Base-by-base conservation (phyloP, 37 sponge, comb jelly and placozoan species). In the Aphrocallistes beatrix region DNA sequence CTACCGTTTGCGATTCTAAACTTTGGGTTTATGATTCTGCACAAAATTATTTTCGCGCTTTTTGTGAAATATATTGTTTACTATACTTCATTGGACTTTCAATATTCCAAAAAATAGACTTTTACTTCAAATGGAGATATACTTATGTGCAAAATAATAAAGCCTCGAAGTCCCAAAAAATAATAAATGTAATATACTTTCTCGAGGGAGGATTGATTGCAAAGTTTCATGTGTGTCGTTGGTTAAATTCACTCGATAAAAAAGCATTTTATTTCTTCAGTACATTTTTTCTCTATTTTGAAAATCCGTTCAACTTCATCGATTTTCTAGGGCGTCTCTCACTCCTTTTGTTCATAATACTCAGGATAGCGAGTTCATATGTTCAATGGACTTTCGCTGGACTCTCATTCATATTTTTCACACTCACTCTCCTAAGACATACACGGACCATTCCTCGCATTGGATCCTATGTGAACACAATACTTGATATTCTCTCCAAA, bases 341-440 rank as follows among this genome's bases (percentile, higher is more conserved):
- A 3, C n/a, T 60, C n/a, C 28, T 21, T 8, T 6, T 60, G 10
- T 60, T 60, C 3, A 30, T 60, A 25, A 19, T 60, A 8, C 34
- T 60, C 10, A 19, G 75, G 3, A 19, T 3, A 19, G 10, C 21
- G 8, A 30, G 75, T 60, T 60, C 75, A 25, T 30, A 19, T 32
- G 75, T 30, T 13, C 75, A 60, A 60, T 60, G 75, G 75, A 32
- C 75, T 19, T 19, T 60, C n/a, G 75, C 75, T 60, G 75, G 75
- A 28, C 3, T 60, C 10, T 25, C 75, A 32, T 60, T 32, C 75
- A 60, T 60, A 60, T 60, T 60, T 13, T 60, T 60, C 75, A 60
- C 28, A 25, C 3, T 60, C 6, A 25, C 75, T 28, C 34, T 60
- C 8, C 21, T 60, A 28, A 60, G n/a, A 60, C 21, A 60, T 30